Base-by-base conservation (phyloP, 2,113 vertebrate genomes). In the Macaca nemestrina region DNA sequence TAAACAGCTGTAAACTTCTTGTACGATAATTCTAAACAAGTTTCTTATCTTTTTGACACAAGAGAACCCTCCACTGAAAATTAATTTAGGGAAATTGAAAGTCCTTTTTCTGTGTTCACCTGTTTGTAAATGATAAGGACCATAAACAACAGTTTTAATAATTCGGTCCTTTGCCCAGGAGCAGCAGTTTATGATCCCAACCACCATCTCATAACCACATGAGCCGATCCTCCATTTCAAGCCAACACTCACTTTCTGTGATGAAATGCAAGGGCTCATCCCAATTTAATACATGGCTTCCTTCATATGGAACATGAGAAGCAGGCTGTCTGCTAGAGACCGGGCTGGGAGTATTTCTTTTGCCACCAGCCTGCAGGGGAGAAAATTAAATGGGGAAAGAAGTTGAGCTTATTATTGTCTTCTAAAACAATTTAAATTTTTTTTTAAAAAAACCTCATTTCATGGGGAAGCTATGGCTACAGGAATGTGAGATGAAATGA, bases 81-180 rank as follows among this genome's bases (percentile, higher is more conserved):
- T 98, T 98, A 98, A 98, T 99, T 98, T 98, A 87, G 98, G 92
- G 82, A 98, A 92, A 98, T 94, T 96, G 93, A 38, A 96, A 98
- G 94, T 79, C 95, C 98, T 88, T 98, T 98, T 98, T 92, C 93
- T 78, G 90, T 95, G 92, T 97, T 98, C 97, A 98, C 95, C 98
- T 99, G 98, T 98, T 98, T 98, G 97, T 98, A 98, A 98, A 98
- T 97, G 98, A 98, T 98, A 98, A 99, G 98, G 88, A 13, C 98
- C 98, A 98, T 98, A 98, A 98, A 98, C 94, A 98, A 95, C 94
- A 88, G 87, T 98, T 98, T 97, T 98, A 98, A 98, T 98, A 98
- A 94, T 97, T 96, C 25, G 97, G 90, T 43, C n/a, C 96, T 96
- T 95, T 75, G 0, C 96, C 95, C 98, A 96, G 97, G 96, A 98